Evolutionary conservation across 2,888 invertebrate genomes (phyloP).

Genomic region (Meiosimyza decipiens): DNA sequence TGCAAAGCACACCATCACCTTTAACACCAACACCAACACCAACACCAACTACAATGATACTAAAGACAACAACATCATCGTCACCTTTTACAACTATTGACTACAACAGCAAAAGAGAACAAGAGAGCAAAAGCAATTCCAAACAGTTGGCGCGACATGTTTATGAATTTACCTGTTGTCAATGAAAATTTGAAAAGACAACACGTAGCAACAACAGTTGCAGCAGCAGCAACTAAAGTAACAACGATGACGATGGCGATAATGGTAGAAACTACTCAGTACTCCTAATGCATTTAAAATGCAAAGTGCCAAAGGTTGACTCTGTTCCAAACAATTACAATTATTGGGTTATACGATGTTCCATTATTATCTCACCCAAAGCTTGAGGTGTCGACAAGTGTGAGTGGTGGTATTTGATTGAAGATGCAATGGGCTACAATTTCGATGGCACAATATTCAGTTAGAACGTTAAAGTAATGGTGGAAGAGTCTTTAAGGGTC

Average conservation of each 20-base stretch:
- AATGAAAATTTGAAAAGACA: conserved; percentile 26
- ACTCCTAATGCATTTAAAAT: conserved; percentile 25
- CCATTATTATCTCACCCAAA: background rate
- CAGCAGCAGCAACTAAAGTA: conserved; percentile 7
- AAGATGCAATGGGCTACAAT: too few relatives aligned
- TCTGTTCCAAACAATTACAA: conserved; percentile 36
- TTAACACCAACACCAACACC: too few relatives aligned
- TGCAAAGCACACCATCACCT: too few relatives aligned
- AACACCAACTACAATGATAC: too few relatives aligned
- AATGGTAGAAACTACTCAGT: conserved; percentile 10
- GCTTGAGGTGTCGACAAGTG: too few relatives aligned
- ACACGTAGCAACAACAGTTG: conserved; percentile 19
- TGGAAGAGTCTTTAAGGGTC: too few relatives aligned
- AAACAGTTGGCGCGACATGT: conserved; percentile 3
- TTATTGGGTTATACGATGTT: conserved; percentile 23
- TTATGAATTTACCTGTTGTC: conserved; percentile 16
- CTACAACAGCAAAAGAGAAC: too few relatives aligned
- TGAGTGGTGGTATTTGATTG: too few relatives aligned
- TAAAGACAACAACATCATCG: too few relatives aligned
- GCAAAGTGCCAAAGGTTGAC: conserved; percentile 36
- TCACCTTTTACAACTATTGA: too few relatives aligned
- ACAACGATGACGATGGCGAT: conserved; percentile 3
- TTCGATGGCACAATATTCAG: too few relatives aligned
- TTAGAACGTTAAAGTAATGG: too few relatives aligned
- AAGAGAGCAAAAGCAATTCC: conserved; percentile 1